Evolutionary conservation across 53 echinoderm and acorn worm genomes (phyloP).

Genomic region (Apostichopus leukothele): DNA sequence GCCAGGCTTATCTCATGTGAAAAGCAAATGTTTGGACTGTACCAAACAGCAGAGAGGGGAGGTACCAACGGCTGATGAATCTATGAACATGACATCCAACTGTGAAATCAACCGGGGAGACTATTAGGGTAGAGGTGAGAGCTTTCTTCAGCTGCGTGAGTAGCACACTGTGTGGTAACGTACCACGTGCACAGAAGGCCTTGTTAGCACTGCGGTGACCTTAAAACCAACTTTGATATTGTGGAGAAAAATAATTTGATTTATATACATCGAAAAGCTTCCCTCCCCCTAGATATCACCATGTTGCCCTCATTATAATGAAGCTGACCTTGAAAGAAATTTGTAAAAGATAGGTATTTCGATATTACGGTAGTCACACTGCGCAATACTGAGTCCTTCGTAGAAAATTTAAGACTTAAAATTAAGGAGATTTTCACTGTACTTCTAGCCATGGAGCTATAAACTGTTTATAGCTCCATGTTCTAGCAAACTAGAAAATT

Average conservation of each 20-base stretch:
- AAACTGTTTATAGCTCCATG: too few relatives aligned
- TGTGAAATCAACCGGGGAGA: constrained; percentile 20
- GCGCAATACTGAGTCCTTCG: too few relatives aligned
- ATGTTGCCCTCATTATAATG: too few relatives aligned
- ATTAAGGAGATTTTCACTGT: too few relatives aligned
- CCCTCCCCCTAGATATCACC: background rate
- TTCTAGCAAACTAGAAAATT: too few relatives aligned
- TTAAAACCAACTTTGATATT: background rate
- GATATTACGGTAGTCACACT: too few relatives aligned
- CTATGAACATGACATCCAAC: constrained; percentile 25
- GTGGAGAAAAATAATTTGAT: background rate
- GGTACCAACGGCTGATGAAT: background rate
- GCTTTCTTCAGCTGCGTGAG: background rate
- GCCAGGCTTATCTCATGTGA: background rate
- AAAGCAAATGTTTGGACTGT: background rate
- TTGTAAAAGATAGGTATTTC: too few relatives aligned
- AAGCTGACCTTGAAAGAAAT: too few relatives aligned
- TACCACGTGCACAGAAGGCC: background rate
- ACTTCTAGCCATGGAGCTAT: too few relatives aligned
- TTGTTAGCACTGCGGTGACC: background rate
- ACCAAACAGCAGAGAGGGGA: background rate
- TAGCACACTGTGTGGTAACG: constrained; percentile 9
- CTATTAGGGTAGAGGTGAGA: constrained; percentile 8
- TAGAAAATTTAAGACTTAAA: too few relatives aligned
- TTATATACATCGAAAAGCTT: background rate